phyloP scores from a whole-genome alignment of 2,888 invertebrate genomes.

The Linnaemya tessellans region DNA sequence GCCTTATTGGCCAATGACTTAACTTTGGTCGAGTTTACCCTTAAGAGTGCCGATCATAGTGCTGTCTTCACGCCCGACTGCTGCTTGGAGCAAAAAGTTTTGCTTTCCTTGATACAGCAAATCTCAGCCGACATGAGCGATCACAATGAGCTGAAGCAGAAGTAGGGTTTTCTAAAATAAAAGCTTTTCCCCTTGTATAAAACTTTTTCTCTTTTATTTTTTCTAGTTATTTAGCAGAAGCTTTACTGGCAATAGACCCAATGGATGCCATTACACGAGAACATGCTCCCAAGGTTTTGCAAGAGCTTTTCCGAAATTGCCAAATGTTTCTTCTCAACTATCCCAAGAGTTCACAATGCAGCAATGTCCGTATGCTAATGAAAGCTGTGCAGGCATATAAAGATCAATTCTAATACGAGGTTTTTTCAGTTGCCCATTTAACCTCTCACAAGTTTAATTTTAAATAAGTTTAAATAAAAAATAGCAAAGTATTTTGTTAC shows the following conservation, averaged over 20 bases:
- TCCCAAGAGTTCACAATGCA: constrained; percentile 86
- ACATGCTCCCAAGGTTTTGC: constrained; percentile 91
- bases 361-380: constrained; percentile 82
- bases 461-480: constrained; percentile 43
- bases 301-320: constrained; percentile 90
- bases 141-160: constrained; percentile 92
- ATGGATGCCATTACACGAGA: constrained; percentile 91
- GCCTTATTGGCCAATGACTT: constrained; percentile 95
- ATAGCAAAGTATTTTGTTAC: constrained; percentile 33
- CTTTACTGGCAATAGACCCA: constrained; percentile 91
- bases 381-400: constrained; percentile 82
- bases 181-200: neutral
- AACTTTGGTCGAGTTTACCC: constrained; percentile 92
- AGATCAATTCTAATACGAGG: constrained; percentile 78
- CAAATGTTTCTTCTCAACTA: constrained; percentile 87
- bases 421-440: constrained; percentile 1
- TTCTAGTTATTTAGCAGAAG: constrained; percentile 94
- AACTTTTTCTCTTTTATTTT: constrained; percentile 72
- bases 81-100: constrained; percentile 92
- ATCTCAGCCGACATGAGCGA: constrained; percentile 94
- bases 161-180: constrained; percentile 84
- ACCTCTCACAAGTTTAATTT: constrained; percentile 3
- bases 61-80: constrained; percentile 90
- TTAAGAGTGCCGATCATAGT: constrained; percentile 92
- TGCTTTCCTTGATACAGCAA: constrained; percentile 97